Base-by-base conservation (phyloP, 1,140 invertebrate genomes). In the Belonocnema kinseyi region DNA sequence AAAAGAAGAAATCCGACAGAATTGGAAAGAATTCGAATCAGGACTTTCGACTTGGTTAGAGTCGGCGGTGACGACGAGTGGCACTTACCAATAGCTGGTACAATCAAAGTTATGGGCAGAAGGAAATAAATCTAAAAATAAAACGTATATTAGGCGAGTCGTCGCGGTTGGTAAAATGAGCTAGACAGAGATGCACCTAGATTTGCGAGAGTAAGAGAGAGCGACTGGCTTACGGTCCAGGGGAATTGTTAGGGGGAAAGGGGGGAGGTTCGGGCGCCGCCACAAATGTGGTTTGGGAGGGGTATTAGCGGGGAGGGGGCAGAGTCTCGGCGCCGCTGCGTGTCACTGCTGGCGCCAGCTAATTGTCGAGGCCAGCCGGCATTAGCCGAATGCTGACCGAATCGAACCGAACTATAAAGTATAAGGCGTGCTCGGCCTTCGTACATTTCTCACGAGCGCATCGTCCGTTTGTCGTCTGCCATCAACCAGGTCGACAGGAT, bases 291-390 rank as follows among this genome's bases (percentile, higher is more conserved):
- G 52, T 5, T 50, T n/a, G 19, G 73, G 50, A n/a, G 54, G 66
- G 17, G 73, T 50, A 56, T 13, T 53, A 19, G 73, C 76, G 82
- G 75, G 13, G 70, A 75, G 74, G 72, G 81, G 81, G 51, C 66
- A 74, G 74, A 78, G 70, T 61, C 76, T 79, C 87, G 85, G 85
- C 86, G 87, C 86, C 87, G 86, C 87, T 88, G 83, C 88, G 86
- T 88, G 87, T 88, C 88, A 89, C 86, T 89, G 87, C 88, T 88
- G 88, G 88, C 88, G 87, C 88, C 88, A 89, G 87, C 88, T 88
- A 89, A 88, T 89, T 88, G 87, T 88, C 88, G 88, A 89, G 87
- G 87, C 88, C 87, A 89, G 86, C 87, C 88, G 85, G 86, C 86
- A 85, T 88, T 85, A 87, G 85, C 86, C 87, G 87, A 87, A 82